Percentiles rank a stretch among this genome's conserved stretches.
These are phyloP conservation scores for Zalophus californianus DNA, from an alignment of 2,797 vertebrate genomes.

Conservation along the genomic window DNA sequence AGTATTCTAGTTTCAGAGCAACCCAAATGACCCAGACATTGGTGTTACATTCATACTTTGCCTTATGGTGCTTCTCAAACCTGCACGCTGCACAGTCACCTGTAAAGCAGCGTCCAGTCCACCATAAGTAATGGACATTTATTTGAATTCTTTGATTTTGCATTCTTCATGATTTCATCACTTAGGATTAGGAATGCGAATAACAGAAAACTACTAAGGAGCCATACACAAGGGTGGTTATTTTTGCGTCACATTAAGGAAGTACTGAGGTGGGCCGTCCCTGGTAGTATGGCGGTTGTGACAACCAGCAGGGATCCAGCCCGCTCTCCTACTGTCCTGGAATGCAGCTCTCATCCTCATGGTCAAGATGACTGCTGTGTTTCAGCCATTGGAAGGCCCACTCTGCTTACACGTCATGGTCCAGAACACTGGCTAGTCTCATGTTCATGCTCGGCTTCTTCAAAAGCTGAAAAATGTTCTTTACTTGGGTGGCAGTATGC, in stretches of 20 bases:
- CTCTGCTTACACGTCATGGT: not conserved
- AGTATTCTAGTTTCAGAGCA: not conserved
- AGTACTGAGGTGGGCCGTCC: not conserved
- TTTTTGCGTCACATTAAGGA: not conserved
- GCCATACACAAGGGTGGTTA: not conserved
- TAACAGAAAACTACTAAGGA: not conserved
- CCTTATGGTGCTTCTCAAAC: not conserved
- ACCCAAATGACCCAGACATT: not conserved
- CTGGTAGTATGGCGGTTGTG: not conserved
- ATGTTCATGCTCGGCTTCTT: not conserved
- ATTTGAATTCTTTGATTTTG: not conserved
- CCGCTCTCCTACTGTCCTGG: not conserved
- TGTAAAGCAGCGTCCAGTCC: not conserved
- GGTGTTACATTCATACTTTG: not conserved
- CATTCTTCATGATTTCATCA: not conserved
- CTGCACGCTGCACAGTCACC: not conserved
- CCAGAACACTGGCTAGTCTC: not conserved
- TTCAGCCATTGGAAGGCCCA: not conserved
- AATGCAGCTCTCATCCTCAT: not conserved
- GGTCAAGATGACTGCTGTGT: rapidly evolving
- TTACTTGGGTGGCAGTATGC: not conserved
- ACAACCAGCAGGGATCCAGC: not conserved
- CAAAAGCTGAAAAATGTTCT: not conserved
- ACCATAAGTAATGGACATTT: not conserved
- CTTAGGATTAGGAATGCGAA: not conserved